Evolutionary conservation across 2,113 vertebrate species (phyloP), one percentile per base, ranked within the genome.

Genomic region (Carassius gibelio): DNA sequence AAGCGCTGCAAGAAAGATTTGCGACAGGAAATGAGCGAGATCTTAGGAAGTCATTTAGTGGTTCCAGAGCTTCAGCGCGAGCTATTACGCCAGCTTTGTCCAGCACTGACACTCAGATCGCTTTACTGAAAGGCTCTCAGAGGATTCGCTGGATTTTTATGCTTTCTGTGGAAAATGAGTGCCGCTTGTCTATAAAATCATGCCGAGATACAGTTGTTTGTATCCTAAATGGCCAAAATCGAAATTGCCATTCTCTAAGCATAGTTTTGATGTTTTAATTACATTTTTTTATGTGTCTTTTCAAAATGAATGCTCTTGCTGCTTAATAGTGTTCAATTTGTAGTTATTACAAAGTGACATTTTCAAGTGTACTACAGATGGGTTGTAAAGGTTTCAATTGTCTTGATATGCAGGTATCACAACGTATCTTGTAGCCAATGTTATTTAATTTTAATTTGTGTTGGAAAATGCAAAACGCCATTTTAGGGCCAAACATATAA

Each of bases 1-100:
- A 69, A 87, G 21, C 30, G 64, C 86, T 68, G 81, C 83, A 78
- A 79, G 84, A 87, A 84, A 85, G 62, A 86, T 83, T 81, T 62
- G 57, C 8, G 78, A 57, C 72, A 84, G 88, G 85, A 82, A 88
- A 79, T 79, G 83, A 74, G 64, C 62, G 19, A 23, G 79, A 69
- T 64, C 82, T 57, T 48, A 83, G 82, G 72, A 84, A 84, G 78
- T 87, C 75, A 72, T 77, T 87, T 85, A 85, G 64, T 38, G 14
- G 34, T 48, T 79, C 76, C 84, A 85, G 61, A 78, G 62, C 82
- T 48, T 87, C 82, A 79, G 75, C 11, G 21, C 45, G 50, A 15
- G 23, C 50, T 48, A 15, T 79, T 68, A 84, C 17, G 8, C 38
- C 42, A 48, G 59, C 55, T 66, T 55, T 66, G n/a, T 75, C 6